These are phyloP conservation scores for Rhincodon typus DNA, from an alignment of 2,797 vertebrate genomes.

Conservation along the genomic window DNA sequence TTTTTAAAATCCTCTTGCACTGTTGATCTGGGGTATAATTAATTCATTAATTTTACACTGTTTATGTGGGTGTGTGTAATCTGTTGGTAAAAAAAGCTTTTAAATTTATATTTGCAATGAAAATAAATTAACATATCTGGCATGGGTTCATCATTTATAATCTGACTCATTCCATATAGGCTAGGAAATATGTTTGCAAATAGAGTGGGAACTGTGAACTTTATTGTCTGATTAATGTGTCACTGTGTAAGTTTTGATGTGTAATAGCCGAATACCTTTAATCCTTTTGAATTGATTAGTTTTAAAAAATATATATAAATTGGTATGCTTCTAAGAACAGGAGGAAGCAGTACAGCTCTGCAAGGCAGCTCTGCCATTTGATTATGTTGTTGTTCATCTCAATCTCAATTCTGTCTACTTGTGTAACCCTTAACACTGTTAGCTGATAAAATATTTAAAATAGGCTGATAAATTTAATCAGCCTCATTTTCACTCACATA, in stretches of 20 bases:
- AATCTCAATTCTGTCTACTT: not conserved
- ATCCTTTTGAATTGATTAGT: not conserved
- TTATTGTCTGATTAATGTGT: slow-evolving; percentile 36
- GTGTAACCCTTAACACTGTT: not conserved
- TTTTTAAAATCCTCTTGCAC: slow-evolving; percentile 54
- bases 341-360: not conserved
- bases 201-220: slow-evolving; percentile 33
- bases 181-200: slow-evolving; percentile 50
- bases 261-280: not conserved
- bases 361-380: not conserved
- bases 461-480: too few species aligned
- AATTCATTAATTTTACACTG: slow-evolving; percentile 72
- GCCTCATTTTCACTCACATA: too few species aligned
- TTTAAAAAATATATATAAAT: not conserved
- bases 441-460: not conserved
- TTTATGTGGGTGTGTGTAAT: slow-evolving; percentile 58
- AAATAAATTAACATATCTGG: slow-evolving; percentile 58
- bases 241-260: not conserved
- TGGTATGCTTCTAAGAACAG: not conserved
- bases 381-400: not conserved
- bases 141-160: slow-evolving; percentile 55
- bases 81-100: slow-evolving; percentile 63
- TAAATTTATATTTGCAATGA: slow-evolving; percentile 64
- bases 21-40: slow-evolving; percentile 63
- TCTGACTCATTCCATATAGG: slow-evolving; percentile 55